phyloP scores from a whole-genome alignment of 2,113 vertebrate species.

The Nycticryphes semicollaris region DNA sequence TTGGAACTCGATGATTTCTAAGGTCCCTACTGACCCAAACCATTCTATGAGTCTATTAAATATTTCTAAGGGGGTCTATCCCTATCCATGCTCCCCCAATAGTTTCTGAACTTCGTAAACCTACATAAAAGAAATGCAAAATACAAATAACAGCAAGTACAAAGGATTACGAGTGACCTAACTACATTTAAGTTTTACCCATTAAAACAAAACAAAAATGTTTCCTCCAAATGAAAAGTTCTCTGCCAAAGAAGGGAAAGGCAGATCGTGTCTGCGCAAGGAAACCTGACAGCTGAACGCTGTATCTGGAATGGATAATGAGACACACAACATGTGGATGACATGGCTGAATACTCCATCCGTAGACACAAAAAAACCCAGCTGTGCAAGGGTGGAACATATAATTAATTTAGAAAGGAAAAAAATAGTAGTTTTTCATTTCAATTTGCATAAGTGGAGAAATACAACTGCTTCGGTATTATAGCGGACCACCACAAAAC shows the following conservation, averaged over 20 bases:
- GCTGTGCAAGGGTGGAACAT: neutral
- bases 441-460: neutral
- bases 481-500: neutral
- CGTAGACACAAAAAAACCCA: neutral
- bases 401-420: neutral
- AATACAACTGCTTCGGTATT: neutral
- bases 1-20: neutral
- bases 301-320: neutral
- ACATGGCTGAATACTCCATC: neutral
- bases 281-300: fast-evolving
- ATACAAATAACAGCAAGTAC: neutral
- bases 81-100: neutral
- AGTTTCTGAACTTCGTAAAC: neutral
- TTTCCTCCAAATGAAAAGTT: neutral
- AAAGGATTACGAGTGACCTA: neutral
- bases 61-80: neutral
- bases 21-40: neutral
- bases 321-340: neutral
- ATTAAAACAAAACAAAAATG: neutral
- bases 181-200: neutral
- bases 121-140: neutral
- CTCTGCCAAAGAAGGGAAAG: neutral
- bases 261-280: neutral
- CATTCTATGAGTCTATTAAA: neutral
- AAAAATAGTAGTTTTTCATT: neutral